Conservation (phyloP, 2,113 vertebrate genomes). For the Rhagologus leucostigma region DNA sequence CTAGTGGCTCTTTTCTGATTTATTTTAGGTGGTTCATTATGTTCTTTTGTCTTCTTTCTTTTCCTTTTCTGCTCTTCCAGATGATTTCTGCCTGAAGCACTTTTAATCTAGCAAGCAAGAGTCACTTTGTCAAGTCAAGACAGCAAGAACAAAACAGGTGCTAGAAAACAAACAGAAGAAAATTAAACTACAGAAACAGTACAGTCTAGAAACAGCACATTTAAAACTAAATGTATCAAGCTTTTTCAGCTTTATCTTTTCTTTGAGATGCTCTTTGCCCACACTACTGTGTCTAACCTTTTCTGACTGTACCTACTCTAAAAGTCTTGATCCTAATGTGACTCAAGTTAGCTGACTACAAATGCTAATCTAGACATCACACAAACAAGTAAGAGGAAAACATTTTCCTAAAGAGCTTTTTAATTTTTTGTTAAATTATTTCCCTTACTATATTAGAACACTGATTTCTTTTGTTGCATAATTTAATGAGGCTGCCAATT, state of each 20-base stretch:
- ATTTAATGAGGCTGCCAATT: neutral
- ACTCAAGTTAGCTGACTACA: neutral
- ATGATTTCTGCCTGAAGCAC: neutral
- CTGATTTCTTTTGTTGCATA: neutral
- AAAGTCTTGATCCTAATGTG: neutral
- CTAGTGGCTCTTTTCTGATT: neutral
- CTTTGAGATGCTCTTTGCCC: neutral
- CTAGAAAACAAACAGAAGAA: neutral
- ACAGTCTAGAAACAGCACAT: neutral
- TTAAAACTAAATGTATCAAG: neutral
- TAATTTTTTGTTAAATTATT: neutral
- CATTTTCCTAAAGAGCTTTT: neutral
- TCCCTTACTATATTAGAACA: neutral
- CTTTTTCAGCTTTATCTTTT: neutral
- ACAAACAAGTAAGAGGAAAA: neutral
- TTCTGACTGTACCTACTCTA: neutral
- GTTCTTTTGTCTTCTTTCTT: neutral
- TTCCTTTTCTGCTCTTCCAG: neutral
- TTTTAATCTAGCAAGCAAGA: slow-evolving; percentile 15
- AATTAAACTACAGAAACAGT: neutral
- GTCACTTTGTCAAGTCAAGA: neutral
- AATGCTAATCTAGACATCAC: neutral
- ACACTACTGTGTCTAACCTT: neutral
- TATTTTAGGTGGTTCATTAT: neutral
- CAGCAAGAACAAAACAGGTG: neutral